Base-by-base conservation (phyloP, 2,113 vertebrate genomes). In the Rhinogobius similis region DNA sequence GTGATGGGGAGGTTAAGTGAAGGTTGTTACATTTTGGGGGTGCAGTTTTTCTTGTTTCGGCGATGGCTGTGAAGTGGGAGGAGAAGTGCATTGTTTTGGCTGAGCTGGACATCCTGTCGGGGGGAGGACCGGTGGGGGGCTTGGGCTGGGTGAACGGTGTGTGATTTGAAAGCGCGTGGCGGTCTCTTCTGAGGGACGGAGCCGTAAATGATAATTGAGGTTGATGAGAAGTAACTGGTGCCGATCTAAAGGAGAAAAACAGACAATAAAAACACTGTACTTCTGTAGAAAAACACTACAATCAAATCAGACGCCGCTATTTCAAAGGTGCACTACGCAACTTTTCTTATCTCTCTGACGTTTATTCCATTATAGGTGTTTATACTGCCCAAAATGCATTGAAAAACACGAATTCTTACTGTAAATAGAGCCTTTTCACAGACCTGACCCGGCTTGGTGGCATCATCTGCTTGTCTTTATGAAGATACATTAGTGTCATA, bases 41-140 rank as follows among this genome's bases (percentile, higher is more conserved):
- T 11, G 65, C 24, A 8, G 46, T 29, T 46, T 64, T 23, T 43
- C 52, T 58, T 67, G 65, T 43, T 39, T 65, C 61, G 21, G 43
- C 14, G 24, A 67, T 79, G 20, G 32, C 58, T 41, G 0, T 27
- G 53, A 65, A 11, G 4, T n/a, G 12, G 1, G 75, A 67, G 11
- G 53, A 21, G 11, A 36, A 23, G 11, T 26, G 36, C 20, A 44
- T 9, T 21, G 36, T 29, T 70, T 65, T 77, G 32, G 20, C 6
- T 16, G 67, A 58, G 48, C 50, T 4, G 36, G 70, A 52, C 10
- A 67, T 62, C 55, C 76, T 77, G 12, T 0, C 27, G 4, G 32
- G 73, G 43, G 48, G 10, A 52, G 62, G 46, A 10, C 73, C 41
- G 43, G 4, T 23, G 21, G 82, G 79, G 50, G 70, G 86, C 24